Conservation (phyloP, 2,113 vertebrate species). For the Megaceryle maxima region DNA sequence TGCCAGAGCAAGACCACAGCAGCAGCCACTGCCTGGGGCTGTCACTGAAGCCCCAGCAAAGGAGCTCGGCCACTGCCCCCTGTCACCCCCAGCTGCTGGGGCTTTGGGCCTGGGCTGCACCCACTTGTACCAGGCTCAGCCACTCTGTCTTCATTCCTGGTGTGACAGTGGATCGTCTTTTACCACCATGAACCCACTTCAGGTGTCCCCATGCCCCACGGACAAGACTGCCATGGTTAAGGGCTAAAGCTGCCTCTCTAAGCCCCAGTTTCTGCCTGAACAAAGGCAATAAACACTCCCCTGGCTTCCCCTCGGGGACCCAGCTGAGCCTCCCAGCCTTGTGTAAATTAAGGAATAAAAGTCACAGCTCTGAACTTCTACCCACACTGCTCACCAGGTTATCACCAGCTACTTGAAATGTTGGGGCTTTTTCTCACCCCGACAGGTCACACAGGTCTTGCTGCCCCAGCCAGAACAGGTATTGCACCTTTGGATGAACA, state of each 20-base stretch:
- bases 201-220: background rate
- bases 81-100: fast-evolving
- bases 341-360: background rate
- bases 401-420: constrained; percentile 78
- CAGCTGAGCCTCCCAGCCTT: background rate
- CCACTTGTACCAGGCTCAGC: background rate
- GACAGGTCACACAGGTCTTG: constrained; percentile 69
- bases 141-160: background rate
- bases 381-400: constrained; percentile 53
- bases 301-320: background rate
- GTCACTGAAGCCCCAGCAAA: background rate
- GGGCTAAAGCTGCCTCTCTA: background rate
- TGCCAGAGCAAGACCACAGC: too few species aligned
- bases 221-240: too few species aligned
- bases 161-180: background rate
- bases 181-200: background rate
- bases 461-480: constrained; percentile 73
- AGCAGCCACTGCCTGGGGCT: background rate
- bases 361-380: background rate
- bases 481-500: constrained; percentile 60
- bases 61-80: background rate
- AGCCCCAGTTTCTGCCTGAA: background rate
- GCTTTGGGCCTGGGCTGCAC: background rate
- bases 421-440: constrained; percentile 73
- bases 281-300: background rate